Conservation (phyloP, 2,113 vertebrate genomes). For the Donacobius atricapilla region DNA sequence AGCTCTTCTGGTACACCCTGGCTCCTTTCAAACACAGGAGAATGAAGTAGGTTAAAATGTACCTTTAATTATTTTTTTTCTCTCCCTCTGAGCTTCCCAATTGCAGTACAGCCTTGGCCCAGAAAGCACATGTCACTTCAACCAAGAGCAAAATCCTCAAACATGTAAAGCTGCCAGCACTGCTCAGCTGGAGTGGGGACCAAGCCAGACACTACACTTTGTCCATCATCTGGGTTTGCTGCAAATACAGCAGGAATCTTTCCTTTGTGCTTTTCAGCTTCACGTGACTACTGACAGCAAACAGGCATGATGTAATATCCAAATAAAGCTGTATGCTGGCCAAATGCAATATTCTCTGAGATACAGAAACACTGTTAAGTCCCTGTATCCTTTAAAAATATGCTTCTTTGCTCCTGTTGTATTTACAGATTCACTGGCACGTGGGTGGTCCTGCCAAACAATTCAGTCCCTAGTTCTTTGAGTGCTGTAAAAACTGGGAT, state of each 20-base stretch:
- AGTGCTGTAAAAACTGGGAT: background rate
- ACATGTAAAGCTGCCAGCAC: background rate
- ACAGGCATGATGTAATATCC: background rate
- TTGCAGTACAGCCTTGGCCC: background rate
- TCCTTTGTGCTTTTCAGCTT: background rate
- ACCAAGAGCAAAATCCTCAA: background rate
- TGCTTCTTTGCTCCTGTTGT: background rate
- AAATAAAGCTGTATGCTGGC: background rate
- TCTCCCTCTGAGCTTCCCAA: background rate
- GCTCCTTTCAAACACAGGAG: background rate
- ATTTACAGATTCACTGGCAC: background rate
- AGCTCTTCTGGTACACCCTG: background rate
- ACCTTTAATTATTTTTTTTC: background rate
- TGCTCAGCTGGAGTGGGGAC: background rate
- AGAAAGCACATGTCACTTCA: background rate
- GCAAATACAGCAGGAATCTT: background rate
- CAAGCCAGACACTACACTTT: background rate
- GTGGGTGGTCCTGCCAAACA: background rate
- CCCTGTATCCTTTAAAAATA: background rate
- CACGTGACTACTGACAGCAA: background rate
- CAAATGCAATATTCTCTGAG: background rate
- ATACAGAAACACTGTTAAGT: background rate
- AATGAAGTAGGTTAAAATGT: background rate
- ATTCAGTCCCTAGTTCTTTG: background rate
- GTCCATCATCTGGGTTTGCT: background rate